A percentile compares a stretch with the other conserved stretches of the same genome.
Conservation (phyloP, 2,113 vertebrate species). For the Gorsachius goisagi region DNA sequence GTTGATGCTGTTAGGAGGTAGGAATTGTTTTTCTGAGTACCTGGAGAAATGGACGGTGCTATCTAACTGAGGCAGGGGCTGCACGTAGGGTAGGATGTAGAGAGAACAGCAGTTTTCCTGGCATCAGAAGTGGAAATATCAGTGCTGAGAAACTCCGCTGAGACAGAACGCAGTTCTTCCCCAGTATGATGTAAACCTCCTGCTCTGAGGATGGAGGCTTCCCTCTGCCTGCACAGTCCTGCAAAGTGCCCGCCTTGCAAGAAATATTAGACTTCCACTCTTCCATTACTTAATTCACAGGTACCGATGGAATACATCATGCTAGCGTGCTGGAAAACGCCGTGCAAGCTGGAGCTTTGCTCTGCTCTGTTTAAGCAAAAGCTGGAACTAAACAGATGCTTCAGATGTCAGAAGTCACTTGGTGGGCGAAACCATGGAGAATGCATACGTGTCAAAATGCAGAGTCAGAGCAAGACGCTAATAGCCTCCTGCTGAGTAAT, state of each 20-base stretch:
- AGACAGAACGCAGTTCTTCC: background rate
- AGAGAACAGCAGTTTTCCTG: slow-evolving; percentile 1
- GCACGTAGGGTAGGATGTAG: background rate
- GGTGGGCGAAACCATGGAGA: background rate
- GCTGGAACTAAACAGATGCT: background rate
- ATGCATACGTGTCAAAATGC: background rate
- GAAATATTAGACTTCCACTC: background rate
- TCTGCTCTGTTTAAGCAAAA: background rate
- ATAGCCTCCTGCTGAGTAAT: background rate
- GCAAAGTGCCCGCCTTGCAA: background rate
- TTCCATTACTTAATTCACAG: background rate
- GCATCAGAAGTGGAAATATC: background rate
- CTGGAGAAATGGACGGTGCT: background rate
- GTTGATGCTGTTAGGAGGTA: background rate
- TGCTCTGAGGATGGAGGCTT: background rate
- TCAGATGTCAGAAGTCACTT: background rate
- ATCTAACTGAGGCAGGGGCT: background rate
- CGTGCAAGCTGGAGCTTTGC: background rate
- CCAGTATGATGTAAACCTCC: background rate
- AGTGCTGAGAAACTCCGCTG: background rate
- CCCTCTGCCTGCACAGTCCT: background rate
- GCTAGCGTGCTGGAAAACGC: background rate
- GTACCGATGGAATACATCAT: background rate
- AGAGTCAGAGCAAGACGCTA: background rate
- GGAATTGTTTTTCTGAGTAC: background rate